A percentile compares a stretch with the other conserved stretches of the same genome.
Evolutionary conservation across 1,140 invertebrate species (phyloP).

Genomic region (Globodera rostochiensis): DNA sequence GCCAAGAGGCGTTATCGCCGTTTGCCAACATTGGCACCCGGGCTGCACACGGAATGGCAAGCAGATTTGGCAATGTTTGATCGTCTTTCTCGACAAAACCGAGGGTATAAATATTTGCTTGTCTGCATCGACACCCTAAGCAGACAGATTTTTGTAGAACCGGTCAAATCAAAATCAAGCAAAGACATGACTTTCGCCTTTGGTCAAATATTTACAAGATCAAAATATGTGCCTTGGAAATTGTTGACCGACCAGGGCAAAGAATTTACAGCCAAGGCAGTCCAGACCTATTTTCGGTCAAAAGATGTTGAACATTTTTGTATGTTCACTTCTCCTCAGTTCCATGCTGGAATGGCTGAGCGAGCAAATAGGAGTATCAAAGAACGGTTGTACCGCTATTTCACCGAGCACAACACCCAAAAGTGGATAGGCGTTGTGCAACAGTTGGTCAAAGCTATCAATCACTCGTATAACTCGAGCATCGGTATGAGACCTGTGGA

Average conservation of each 20-base stretch:
- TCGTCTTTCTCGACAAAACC: constrained; percentile 10
- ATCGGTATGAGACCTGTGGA: constrained; percentile 25
- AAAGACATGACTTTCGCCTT: constrained; percentile 36
- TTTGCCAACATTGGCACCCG: not conserved
- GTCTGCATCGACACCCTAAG: constrained; percentile 48
- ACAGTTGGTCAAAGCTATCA: constrained; percentile 41
- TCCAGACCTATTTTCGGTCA: constrained; percentile 41
- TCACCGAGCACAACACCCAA: constrained; percentile 4
- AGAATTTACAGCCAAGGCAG: constrained; percentile 34
- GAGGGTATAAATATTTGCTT: constrained; percentile 35
- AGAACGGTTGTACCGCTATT: constrained; percentile 36
- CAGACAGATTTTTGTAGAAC: constrained; percentile 42
- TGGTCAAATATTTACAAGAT: constrained; percentile 20
- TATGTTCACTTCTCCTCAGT: constrained; percentile 29
- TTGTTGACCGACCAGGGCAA: constrained; percentile 40
- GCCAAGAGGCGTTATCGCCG: constrained; percentile 9
- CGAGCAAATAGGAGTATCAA: constrained; percentile 44
- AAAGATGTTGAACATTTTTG: constrained; percentile 25
- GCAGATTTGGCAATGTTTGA: constrained; percentile 41
- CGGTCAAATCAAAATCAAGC: constrained; percentile 27
- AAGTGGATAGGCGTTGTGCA: constrained; percentile 42
- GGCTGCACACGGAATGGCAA: constrained; percentile 45
- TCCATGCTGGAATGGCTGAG: constrained; percentile 49
- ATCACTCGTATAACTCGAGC: constrained; percentile 37
- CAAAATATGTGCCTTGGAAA: constrained; percentile 23